Conservation (phyloP, 1,140 invertebrate genomes). For the Habropoda laboriosa region DNA sequence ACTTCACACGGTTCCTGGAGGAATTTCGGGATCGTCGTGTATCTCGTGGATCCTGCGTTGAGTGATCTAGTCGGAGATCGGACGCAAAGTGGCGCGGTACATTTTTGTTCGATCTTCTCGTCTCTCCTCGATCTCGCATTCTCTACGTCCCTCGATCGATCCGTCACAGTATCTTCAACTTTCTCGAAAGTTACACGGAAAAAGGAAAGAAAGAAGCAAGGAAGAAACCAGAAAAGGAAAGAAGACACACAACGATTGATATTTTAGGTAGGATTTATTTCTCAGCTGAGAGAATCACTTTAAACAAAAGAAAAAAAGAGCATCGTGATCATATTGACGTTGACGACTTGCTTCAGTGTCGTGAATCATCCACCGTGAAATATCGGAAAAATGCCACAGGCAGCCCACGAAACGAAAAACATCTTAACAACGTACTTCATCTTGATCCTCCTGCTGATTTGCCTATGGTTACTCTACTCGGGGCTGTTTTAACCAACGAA, state of each 20-base stretch:
- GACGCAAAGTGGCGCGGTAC: constrained; percentile 50
- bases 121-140: neutral
- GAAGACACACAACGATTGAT: neutral
- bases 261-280: neutral
- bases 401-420: constrained; percentile 78
- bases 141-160: too few relatives aligned
- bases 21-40: constrained; percentile 67
- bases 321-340: neutral
- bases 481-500: constrained; percentile 76
- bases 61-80: constrained; percentile 56
- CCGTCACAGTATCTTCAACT: too few relatives aligned
- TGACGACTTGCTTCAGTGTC: constrained; percentile 12
- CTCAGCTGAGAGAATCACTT: neutral
- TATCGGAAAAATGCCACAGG: constrained; percentile 66
- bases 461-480: constrained; percentile 80
- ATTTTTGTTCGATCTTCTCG: neutral
- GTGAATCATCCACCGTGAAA: constrained; percentile 1
- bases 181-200: neutral
- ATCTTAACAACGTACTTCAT: constrained; percentile 82
- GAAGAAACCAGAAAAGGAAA: neutral
- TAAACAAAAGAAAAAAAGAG: too few relatives aligned
- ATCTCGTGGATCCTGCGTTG: constrained; percentile 40
- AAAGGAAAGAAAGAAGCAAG: neutral
- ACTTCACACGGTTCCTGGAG: constrained; percentile 66
- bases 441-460: constrained; percentile 79